Percentiles rank a stretch among this genome's conserved stretches.
phyloP scores from a whole-genome alignment of 2,113 vertebrate genomes.

The Coturnix japonica region DNA sequence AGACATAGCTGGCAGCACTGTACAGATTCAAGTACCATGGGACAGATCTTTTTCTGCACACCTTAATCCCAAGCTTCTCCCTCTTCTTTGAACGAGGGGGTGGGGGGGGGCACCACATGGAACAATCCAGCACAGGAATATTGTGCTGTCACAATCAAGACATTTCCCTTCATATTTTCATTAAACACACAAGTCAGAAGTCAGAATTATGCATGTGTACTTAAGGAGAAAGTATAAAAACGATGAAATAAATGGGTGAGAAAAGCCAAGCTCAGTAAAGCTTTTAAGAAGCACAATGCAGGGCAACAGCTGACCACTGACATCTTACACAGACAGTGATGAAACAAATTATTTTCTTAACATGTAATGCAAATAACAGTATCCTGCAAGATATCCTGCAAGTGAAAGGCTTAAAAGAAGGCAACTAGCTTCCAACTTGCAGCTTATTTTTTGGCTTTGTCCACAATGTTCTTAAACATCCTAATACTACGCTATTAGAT shows the following conservation, averaged over 20 bases:
- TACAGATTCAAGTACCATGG: background rate
- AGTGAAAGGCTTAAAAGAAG: background rate
- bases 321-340: background rate
- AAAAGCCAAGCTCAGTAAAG: background rate
- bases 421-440: background rate
- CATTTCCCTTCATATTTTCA: background rate
- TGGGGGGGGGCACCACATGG: rapidly evolving
- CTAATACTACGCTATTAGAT: background rate
- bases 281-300: background rate
- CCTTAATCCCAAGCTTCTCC: background rate
- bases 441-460: background rate
- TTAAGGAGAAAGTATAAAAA: background rate
- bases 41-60: background rate
- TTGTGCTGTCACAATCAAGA: background rate
- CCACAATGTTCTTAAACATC: background rate
- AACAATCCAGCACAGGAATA: background rate
- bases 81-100: background rate
- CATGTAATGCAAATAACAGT: background rate
- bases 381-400: background rate
- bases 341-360: background rate
- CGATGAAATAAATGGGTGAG: background rate
- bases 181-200: background rate
- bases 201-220: background rate
- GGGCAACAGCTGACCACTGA: background rate
- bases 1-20: background rate